These are phyloP conservation scores for Leptopilina syphax DNA, from an alignment of 2,888 invertebrate genomes.

Conservation along the genomic window DNA sequence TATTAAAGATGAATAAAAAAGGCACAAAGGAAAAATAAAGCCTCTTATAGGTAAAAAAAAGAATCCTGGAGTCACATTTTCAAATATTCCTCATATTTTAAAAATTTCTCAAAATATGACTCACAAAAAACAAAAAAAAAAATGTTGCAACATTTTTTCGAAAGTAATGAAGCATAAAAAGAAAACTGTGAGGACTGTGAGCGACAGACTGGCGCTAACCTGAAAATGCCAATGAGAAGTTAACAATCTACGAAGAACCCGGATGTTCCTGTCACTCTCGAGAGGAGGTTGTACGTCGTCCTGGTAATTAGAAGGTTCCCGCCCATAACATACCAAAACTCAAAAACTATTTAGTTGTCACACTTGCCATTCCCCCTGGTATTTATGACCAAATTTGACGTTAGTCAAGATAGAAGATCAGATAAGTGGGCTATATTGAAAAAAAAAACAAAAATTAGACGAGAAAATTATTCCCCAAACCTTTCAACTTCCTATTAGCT, in stretches of 20 bases:
- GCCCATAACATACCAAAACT: constrained; percentile 46
- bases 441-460: neutral
- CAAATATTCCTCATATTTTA: too few species aligned
- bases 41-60: too few species aligned
- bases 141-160: constrained; percentile 27
- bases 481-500: constrained; percentile 44
- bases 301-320: constrained; percentile 50
- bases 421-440: constrained; percentile 5
- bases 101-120: neutral
- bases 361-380: constrained; percentile 45
- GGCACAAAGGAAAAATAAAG: too few species aligned
- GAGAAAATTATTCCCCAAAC: neutral
- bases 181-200: constrained; percentile 22
- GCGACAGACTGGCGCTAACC: constrained; percentile 46
- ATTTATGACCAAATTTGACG: constrained; percentile 48
- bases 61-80: too few species aligned
- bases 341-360: constrained; percentile 62
- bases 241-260: constrained; percentile 52
- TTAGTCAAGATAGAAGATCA: constrained; percentile 20
- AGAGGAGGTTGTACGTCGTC: constrained; percentile 40
- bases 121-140: neutral
- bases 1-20: too few species aligned
- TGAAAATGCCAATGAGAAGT: constrained; percentile 48
- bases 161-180: constrained; percentile 40
- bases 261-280: constrained; percentile 52